Conservation (phyloP, 2,797 vertebrate species). For the Pangasius krempfi region DNA sequence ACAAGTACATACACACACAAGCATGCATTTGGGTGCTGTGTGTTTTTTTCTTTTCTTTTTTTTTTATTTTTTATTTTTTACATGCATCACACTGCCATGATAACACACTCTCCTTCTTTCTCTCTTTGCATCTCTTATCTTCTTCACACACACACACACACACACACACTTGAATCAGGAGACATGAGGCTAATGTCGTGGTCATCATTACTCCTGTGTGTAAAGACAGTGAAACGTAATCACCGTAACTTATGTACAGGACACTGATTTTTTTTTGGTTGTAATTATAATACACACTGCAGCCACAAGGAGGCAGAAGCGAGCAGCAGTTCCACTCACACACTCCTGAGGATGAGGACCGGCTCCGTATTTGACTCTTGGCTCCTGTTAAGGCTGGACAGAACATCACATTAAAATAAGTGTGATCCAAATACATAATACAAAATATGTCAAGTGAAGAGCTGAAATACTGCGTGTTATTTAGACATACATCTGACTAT, state of each 20-base stretch:
- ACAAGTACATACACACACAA: constrained; percentile 16
- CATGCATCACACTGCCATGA: constrained; percentile 6
- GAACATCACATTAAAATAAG: neutral
- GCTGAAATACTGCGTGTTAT: neutral
- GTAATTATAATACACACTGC: neutral
- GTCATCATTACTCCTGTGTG: neutral
- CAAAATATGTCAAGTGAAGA: neutral
- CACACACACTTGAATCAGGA: neutral
- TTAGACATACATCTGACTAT: neutral
- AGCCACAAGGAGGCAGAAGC: constrained; percentile 53
- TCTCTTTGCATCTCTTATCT: neutral
- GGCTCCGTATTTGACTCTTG: no score
- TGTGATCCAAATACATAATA: neutral
- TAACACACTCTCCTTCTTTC: neutral
- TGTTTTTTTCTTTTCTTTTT: neutral
- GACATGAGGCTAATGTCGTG: neutral
- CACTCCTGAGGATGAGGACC: neutral
- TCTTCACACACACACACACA: neutral
- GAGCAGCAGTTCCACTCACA: neutral
- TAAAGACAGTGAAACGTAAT: neutral
- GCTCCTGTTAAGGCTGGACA: neutral
- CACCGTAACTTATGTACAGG: neutral
- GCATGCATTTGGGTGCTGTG: neutral
- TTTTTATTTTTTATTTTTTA: neutral
- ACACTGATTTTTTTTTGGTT: neutral